Evolutionary conservation across 2,113 vertebrate genomes (phyloP), one percentile per base, ranked within the genome.

Genomic region (Clinocottus analis): DNA sequence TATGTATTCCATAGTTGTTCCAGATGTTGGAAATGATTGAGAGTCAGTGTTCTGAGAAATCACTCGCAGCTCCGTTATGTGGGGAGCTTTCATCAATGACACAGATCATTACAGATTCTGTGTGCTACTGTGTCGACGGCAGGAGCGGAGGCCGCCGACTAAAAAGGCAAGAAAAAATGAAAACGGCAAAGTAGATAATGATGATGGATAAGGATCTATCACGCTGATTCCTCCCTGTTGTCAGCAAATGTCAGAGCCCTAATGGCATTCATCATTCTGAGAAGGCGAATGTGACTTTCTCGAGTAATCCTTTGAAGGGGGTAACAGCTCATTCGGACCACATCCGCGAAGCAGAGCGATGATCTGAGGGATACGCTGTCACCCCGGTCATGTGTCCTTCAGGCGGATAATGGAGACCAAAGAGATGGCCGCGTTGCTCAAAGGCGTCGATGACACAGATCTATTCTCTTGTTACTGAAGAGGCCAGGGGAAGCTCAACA

Each of bases 21-120:
- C 94, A 94, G 93, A 94, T 94, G 92, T 92, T 87, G 72, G 62
- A 82, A 88, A 93, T 92, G 85, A 93, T 93, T 89, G 90, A 89
- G 84, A 91, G 79, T 85, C 88, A 85, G 92, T 87, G 87, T 87
- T 92, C 87, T 92, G 85, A 91, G 84, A 89, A 92, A 93, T 90
- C 33, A 62, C 85, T 91, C 76, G 75, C 87, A 87, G 87, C 65
- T 79, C 81, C 70, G 78, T 90, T 85, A 86, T 89, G 89, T 87
- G 83, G 86, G 75, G 80, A 88, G 90, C 89, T 94, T 92, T 94
- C 91, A 91, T 91, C 91, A 90, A 86, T 87, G 85, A 93, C 87
- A 93, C 90, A 90, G 76, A 89, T 91, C 89, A 92, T 94, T 93
- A 91, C 77, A 80, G 75, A 56, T 80, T 80, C 66, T 64, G 62